Evolutionary conservation across 2,888 invertebrate genomes (phyloP).

Genomic region (Linnaemya tessellans): DNA sequence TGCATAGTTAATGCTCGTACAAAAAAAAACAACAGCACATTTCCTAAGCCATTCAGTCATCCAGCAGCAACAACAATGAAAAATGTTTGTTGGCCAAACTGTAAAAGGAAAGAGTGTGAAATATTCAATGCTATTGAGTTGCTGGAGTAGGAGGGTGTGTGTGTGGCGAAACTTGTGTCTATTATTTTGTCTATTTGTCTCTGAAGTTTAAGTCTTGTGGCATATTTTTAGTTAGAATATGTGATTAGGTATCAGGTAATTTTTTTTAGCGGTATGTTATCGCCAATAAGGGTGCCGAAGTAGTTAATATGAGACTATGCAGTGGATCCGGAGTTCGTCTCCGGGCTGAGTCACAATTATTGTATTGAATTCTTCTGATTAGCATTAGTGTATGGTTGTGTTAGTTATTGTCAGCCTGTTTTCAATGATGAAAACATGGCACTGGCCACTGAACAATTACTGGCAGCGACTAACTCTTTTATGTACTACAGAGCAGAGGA

Average conservation of each 20-base stretch:
- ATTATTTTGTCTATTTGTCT: background rate
- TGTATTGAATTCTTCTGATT: too few relatives aligned
- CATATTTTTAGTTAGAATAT: background rate
- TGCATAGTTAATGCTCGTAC: conserved; percentile 35
- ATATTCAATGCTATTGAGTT: background rate
- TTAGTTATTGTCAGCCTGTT: too few relatives aligned
- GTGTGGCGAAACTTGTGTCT: conserved; percentile 8
- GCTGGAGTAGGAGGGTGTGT: background rate
- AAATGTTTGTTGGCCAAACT: conserved; percentile 5
- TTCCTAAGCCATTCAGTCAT: conserved; percentile 34
- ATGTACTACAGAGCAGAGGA: too few relatives aligned
- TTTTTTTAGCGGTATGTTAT: too few relatives aligned
- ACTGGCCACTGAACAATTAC: too few relatives aligned
- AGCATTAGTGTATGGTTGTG: too few relatives aligned
- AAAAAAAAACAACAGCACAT: conserved; percentile 1
- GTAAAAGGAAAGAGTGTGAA: background rate
- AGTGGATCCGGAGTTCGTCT: too few relatives aligned
- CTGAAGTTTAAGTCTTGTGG: conserved; percentile 9
- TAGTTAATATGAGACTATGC: too few relatives aligned
- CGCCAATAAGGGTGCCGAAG: too few relatives aligned
- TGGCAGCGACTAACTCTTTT: too few relatives aligned
- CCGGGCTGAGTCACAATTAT: too few relatives aligned
- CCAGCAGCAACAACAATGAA: conserved; percentile 6
- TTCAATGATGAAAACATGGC: too few relatives aligned
- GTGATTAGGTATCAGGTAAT: background rate